phyloP scores from a whole-genome alignment of 2,113 vertebrate species.

The Sebastes schlegelii region DNA sequence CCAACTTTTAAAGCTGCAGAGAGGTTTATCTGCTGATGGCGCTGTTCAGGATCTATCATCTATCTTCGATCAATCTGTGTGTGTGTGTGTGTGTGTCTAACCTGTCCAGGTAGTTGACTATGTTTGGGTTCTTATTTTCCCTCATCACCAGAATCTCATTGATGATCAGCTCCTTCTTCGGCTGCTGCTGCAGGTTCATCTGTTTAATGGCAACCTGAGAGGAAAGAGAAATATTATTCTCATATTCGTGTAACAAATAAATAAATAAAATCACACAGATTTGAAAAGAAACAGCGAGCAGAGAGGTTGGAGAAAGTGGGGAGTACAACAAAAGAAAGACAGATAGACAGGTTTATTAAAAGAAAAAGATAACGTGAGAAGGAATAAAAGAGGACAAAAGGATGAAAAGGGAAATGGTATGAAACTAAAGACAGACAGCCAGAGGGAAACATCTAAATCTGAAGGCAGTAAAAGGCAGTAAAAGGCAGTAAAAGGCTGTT shows the following conservation, averaged over 20 bases:
- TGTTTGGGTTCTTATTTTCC: slow-evolving; percentile 99
- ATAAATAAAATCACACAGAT: neutral
- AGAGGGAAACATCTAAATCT: slow-evolving; percentile 3
- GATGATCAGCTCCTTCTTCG: slow-evolving; percentile 97
- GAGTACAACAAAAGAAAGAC: neutral
- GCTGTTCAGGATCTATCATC: too few relatives aligned
- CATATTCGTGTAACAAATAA: neutral
- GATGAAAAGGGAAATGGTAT: neutral
- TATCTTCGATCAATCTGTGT: neutral
- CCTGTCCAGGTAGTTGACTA: slow-evolving; percentile 99
- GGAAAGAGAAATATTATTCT: neutral
- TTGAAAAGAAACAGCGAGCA: neutral
- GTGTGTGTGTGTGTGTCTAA: slow-evolving; percentile 59
- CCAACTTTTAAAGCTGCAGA: slow-evolving; percentile 1
- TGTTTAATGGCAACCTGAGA: slow-evolving; percentile 96
- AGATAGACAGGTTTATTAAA: neutral
- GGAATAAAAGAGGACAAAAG: neutral
- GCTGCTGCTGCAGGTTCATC: slow-evolving; percentile 98
- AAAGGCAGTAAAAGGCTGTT: slow-evolving; percentile 14
- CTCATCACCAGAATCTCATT: slow-evolving; percentile 99
- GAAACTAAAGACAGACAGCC: neutral
- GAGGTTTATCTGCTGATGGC: too few relatives aligned
- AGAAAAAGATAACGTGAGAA: neutral
- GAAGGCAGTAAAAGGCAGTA: slow-evolving; percentile 18
- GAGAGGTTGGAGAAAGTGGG: neutral